Base-by-base conservation (phyloP, 2,797 vertebrate species). In the Lagocephalus sceleratus region DNA sequence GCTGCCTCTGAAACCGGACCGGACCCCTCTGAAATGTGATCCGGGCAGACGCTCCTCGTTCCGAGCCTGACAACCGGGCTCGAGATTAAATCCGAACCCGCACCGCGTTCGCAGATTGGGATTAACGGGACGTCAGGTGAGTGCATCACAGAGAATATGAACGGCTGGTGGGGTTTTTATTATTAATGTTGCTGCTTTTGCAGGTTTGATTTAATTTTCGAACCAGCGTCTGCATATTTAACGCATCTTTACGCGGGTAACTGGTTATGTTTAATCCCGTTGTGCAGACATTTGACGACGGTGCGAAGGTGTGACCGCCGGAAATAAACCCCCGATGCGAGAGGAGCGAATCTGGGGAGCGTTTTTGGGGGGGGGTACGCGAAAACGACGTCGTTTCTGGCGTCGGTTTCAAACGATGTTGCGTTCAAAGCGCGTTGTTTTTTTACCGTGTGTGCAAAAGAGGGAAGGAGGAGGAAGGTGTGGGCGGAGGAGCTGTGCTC, bases 71-170 rank as follows among this genome's bases (percentile, higher is more conserved):
- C 11, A 17, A 12, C 2, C 7, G 0, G 1, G 3, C 25, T 14
- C 40, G 5, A 12, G 12, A 16, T 4, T 54, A 5, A 23, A 16
- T 5, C 2, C 22, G 50, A 0, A 25, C 15, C 29, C 10, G 16
- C 19, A 9, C 38, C 35, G 65, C 75, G 60, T 70, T 71, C 63
- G 60, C 57, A 22, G 51, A 38, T 50, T 51, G 46, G 47, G 25
- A 12, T 57, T 26, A 20, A 2, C 50, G 57, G 48, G 9, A 40
- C 46, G 0, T 32, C 68, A 69, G 66, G 68, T 76, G 38, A 54
- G 48, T 35, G 39, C n/a, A n/a, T n/a, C n/a, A n/a, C n/a, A n/a
- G n/a, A n/a, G n/a, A 32, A 66, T 14, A 42, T 35, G 44, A 35
- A 35, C 32, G 32, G n/a, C n/a, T n/a, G n/a, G n/a, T n/a, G n/a